phyloP scores from a whole-genome alignment of 2,113 vertebrate species.

The Pycnonotus jocosus region DNA sequence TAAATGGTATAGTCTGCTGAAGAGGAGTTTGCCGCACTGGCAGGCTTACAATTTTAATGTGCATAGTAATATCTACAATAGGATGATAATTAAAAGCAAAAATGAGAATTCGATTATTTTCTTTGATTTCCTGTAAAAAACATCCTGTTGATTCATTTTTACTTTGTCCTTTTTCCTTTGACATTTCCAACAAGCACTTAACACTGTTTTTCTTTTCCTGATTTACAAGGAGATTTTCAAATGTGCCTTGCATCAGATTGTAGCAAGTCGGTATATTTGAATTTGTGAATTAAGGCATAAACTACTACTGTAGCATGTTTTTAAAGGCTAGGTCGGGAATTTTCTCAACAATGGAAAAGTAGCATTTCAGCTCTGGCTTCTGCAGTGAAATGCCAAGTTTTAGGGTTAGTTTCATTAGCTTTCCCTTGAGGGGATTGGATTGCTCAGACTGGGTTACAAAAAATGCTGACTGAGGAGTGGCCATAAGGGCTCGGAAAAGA shows the following conservation, averaged over 20 bases:
- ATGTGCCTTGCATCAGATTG: not conserved
- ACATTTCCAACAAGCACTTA: not conserved
- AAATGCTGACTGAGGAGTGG: not conserved
- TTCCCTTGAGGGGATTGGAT: not conserved
- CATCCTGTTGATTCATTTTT: fast-evolving
- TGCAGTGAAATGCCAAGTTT: not conserved
- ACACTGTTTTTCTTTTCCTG: not conserved
- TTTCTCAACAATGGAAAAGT: not conserved
- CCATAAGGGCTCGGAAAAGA: not conserved
- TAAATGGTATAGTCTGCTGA: not conserved
- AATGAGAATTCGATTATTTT: not conserved
- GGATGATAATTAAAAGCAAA: not conserved
- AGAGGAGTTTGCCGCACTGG: not conserved
- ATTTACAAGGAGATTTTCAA: not conserved
- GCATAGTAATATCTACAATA: not conserved
- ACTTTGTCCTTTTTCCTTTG: not conserved
- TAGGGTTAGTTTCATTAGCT: not conserved
- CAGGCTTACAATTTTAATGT: not conserved
- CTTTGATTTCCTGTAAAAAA: not conserved
- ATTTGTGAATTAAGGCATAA: not conserved
- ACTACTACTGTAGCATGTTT: not conserved
- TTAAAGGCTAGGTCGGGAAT: not conserved
- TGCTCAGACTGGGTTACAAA: not conserved
- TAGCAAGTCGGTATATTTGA: not conserved
- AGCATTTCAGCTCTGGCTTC: not conserved